A percentile compares a stretch with the other conserved stretches of the same genome.
phyloP scores from a whole-genome alignment of 2,797 vertebrate genomes.

The Mormyrus proboscirostris region DNA sequence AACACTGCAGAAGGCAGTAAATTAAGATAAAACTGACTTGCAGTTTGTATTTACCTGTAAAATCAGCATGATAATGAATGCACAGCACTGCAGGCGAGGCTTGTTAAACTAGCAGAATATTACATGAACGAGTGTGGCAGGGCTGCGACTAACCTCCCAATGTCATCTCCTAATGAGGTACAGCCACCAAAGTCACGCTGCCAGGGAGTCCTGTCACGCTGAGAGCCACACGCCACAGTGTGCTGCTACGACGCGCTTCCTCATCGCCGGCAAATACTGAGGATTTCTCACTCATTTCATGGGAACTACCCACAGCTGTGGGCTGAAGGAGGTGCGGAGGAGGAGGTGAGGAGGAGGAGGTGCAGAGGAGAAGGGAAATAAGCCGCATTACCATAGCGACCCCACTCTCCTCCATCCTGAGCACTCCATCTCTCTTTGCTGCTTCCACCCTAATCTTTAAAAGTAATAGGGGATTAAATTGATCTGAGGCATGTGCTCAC shows the following conservation, averaged over 20 bases:
- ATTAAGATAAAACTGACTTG: conserved; percentile 20
- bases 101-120: conserved; percentile 27
- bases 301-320: conserved; percentile 21
- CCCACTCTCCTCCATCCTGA: conserved; percentile 19
- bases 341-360: background rate
- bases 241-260: conserved; percentile 26
- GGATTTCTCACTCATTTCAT: conserved; percentile 13
- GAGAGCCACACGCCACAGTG: background rate
- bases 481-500: background rate
- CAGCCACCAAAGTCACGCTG: background rate
- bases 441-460: background rate
- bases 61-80: conserved; percentile 23
- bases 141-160: background rate
- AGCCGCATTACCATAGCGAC: conserved; percentile 24
- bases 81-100: background rate
- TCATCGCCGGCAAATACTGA: conserved; percentile 27
- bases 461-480: background rate
- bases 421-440: conserved; percentile 19
- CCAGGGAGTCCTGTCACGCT: conserved; percentile 20
- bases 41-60: conserved; percentile 18
- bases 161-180: conserved; percentile 20
- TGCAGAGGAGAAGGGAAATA: background rate
- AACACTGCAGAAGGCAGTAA: background rate
- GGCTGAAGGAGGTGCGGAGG: background rate
- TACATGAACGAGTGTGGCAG: conserved; percentile 22